phyloP scores from a whole-genome alignment of 2,888 invertebrate species.

The Achlya flavicornis region DNA sequence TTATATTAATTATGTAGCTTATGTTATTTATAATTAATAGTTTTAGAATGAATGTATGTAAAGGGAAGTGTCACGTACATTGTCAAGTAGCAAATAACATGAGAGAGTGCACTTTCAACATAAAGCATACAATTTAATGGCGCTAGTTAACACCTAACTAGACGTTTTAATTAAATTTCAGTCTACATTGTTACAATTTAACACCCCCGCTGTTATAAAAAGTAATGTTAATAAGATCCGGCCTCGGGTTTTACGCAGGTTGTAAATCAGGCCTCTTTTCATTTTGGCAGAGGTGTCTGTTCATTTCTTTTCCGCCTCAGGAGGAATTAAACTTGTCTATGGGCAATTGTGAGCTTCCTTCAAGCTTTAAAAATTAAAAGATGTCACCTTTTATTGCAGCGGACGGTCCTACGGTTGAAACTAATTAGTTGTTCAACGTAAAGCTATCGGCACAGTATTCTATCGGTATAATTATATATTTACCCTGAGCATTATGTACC shows the following conservation, averaged over 20 bases:
- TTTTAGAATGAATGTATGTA: no score
- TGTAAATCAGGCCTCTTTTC: constrained; percentile 80
- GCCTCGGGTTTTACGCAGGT: constrained; percentile 69
- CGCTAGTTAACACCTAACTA: constrained; percentile 73
- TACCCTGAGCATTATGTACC: no score
- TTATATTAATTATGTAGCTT: no score
- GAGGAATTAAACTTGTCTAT: constrained; percentile 76
- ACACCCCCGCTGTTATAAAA: constrained; percentile 76
- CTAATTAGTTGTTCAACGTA: neutral
- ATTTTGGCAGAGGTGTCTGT: constrained; percentile 76
- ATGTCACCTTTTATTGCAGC: constrained; percentile 21
- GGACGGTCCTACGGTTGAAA: neutral
- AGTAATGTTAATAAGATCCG: constrained; percentile 81
- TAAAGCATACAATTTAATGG: constrained; percentile 64
- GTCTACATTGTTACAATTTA: constrained; percentile 79
- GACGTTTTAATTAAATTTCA: constrained; percentile 80
- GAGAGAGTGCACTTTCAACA: constrained; percentile 42
- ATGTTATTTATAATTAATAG: no score
- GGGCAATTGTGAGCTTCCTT: constrained; percentile 62
- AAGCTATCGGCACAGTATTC: no score
- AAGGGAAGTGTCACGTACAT: constrained; percentile 2
- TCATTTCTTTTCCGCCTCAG: constrained; percentile 72
- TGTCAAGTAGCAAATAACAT: constrained; percentile 30
- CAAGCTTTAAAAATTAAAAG: constrained; percentile 51
- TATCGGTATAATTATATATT: neutral